Conservation (phyloP, 2,113 vertebrate genomes). For the Phylloscopus trochiloides region DNA sequence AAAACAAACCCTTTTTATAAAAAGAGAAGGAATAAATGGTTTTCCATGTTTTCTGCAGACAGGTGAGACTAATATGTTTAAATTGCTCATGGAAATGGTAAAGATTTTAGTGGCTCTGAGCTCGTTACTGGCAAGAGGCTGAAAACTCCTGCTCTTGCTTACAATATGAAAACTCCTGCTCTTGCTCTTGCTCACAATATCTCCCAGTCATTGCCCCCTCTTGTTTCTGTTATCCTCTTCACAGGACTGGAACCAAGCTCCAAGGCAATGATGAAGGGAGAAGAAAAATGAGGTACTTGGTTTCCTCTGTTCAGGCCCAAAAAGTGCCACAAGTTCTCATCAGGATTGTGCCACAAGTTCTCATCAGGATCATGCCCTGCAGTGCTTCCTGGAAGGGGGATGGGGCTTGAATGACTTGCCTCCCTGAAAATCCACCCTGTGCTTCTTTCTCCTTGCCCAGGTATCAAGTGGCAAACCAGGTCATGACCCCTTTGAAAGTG, state of each 20-base stretch:
- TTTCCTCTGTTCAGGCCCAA: background rate
- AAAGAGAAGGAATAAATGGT: background rate
- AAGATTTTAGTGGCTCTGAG: background rate
- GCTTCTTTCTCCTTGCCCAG: background rate
- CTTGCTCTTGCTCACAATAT: background rate
- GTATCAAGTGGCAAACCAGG: background rate
- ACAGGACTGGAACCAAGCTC: background rate
- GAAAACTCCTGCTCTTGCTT: background rate
- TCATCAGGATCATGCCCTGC: fast-evolving
- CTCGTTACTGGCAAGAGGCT: background rate
- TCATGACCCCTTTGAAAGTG: background rate
- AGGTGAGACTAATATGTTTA: background rate
- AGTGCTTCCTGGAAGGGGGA: background rate
- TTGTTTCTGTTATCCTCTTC: background rate
- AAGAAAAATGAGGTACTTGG: background rate
- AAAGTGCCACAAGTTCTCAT: fast-evolving
- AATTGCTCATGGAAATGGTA: background rate
- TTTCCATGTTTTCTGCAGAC: background rate
- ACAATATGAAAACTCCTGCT: background rate
- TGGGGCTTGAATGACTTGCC: background rate
- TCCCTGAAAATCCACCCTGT: background rate
- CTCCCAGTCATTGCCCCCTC: background rate
- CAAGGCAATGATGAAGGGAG: background rate
- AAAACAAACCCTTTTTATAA: background rate
- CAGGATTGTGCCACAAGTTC: fast-evolving